phyloP scores from a whole-genome alignment of 2,888 invertebrate genomes.

The Amblyjoppa proteus region DNA sequence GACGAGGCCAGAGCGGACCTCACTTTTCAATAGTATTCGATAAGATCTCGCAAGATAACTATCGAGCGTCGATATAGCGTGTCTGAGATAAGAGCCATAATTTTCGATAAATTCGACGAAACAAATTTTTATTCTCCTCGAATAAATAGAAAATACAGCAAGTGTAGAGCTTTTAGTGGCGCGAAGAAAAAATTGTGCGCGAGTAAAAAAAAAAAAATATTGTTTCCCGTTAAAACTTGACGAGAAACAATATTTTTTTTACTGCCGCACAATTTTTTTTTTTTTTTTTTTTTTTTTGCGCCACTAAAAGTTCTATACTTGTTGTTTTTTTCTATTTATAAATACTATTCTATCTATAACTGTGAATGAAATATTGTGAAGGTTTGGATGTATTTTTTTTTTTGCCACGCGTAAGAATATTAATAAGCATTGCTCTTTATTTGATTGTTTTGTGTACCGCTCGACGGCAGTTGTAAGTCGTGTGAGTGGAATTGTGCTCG shows the following conservation, averaged over 20 bases:
- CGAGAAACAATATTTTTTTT: no score
- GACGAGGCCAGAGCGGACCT: neutral
- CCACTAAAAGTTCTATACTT: no score
- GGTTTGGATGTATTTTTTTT: neutral
- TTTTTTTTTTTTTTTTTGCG: no score
- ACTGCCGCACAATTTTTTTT: no score
- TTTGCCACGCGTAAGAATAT: neutral
- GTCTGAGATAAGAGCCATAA: neutral
- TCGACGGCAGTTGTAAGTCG: neutral
- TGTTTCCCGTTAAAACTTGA: neutral
- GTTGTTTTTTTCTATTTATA: no score
- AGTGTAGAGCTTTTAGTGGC: neutral
- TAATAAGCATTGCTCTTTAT: neutral
- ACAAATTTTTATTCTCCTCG: neutral
- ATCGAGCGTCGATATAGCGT: constrained; percentile 7
- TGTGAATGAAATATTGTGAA: neutral
- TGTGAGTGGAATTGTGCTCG: neutral
- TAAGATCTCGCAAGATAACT: constrained; percentile 6
- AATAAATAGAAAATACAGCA: neutral
- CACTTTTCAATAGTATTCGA: neutral
- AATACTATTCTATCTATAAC: neutral
- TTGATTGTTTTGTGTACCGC: neutral
- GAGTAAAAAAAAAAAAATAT: neutral
- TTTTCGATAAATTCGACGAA: neutral
- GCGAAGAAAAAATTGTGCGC: neutral